Evolutionary conservation across 2,888 invertebrate genomes (phyloP).

Genomic region (Pristionchus entomophagus): DNA sequence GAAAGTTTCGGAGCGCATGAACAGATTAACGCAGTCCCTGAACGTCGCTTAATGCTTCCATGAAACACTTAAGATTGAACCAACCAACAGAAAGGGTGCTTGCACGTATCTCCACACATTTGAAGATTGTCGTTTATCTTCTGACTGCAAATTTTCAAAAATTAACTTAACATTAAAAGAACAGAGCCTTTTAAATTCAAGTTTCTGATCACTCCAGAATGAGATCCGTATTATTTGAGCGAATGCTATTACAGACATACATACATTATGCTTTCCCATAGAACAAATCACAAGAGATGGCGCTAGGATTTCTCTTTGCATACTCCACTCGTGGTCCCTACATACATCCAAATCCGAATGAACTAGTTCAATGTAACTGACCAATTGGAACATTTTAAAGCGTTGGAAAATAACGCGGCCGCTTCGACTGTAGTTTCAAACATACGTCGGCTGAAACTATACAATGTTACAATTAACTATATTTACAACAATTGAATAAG

Average conservation of each 20-base stretch:
- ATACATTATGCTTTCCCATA: too few species aligned
- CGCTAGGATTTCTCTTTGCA: too few species aligned
- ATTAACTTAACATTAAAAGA: too few species aligned
- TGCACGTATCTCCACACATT: conserved; percentile 35
- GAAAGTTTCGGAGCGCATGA: conserved; percentile 4
- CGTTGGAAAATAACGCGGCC: conserved; percentile 1
- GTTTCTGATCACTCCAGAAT: too few species aligned
- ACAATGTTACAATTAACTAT: neutral
- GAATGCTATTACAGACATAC: too few species aligned
- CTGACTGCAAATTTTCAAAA: neutral
- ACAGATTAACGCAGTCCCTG: conserved; percentile 40
- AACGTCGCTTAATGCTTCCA: neutral
- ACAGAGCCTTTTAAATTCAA: too few species aligned
- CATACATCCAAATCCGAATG: too few species aligned
- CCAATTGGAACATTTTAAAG: conserved; percentile 28
- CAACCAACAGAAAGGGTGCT: conserved; percentile 46
- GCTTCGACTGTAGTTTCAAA: conserved; percentile 28
- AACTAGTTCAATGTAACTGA: neutral
- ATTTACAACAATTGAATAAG: neutral
- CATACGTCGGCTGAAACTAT: neutral
- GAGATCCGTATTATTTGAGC: too few species aligned
- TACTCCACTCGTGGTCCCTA: too few species aligned
- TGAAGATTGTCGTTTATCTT: conserved; percentile 14
- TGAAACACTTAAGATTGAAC: neutral
- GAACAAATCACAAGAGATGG: neutral